Base-by-base conservation (phyloP, 2,888 invertebrate species). In the Meiosimyza decipiens region DNA sequence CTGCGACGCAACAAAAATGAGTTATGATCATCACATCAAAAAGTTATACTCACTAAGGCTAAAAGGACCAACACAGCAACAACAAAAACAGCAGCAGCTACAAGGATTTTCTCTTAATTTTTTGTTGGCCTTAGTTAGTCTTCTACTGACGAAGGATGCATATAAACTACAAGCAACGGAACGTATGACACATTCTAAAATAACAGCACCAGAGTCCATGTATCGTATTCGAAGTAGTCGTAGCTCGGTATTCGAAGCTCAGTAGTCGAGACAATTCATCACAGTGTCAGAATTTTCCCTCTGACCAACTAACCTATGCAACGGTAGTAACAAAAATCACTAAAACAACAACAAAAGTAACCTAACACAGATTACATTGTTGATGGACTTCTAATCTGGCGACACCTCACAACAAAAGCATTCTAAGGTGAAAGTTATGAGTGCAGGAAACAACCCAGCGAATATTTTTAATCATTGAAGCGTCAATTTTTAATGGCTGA, bases 371-470 rank as follows among this genome's bases (percentile, higher is more conserved):
- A 57, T 57, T 57, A 57, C 57, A 57, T 6, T 57, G 57, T 12
- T 57, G 57, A 57, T 57, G 57, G 22, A 57, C 57, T 28, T 22
- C 57, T 57, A 28, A 57, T 22, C 57, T 57, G 57, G 22, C 57
- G 15, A 28, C 13, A 57, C 22, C 57, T 57, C 28, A 57, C 57
- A 57, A 57, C 28, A 28, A 15, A 57, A 57, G 57, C 57, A 57
- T 22, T 15, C 28, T 15, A 18, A 15, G 28, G 57, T 18, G 28
- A 57, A 22, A 57, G 18, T 57, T 57, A 57, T 57, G 22, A 57
- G 22, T 57, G 57, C 57, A 57, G 15, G 40, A 22, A 57, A 12
- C 22, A 11, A 28, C 57, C 57, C 28, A 28, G 28, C 28, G 3
- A 28, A 28, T 28, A 4, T 4, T 28, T 28, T 28, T 28, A 28